phyloP scores from a whole-genome alignment of 37 sponge, comb jelly and placozoan species.

The Halichondria panicea region DNA sequence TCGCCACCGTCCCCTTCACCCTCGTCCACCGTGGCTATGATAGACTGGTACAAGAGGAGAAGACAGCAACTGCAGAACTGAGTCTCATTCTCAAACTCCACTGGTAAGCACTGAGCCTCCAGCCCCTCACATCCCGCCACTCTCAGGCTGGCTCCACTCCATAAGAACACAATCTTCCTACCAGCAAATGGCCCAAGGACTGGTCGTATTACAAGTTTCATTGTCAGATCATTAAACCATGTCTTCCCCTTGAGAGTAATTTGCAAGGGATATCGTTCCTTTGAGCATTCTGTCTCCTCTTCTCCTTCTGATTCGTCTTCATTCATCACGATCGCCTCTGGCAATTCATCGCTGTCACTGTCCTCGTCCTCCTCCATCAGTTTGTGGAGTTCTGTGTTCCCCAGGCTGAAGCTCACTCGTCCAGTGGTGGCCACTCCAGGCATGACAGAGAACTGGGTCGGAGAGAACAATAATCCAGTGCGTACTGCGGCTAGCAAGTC shows the following conservation, averaged over 20 bases:
- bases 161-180: conserved; percentile 7
- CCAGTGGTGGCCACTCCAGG: conserved; percentile 34
- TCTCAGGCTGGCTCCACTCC: conserved; percentile 9
- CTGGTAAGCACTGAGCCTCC: neutral
- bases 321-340: neutral
- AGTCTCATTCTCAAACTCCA: conserved; percentile 3
- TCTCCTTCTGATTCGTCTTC: neutral
- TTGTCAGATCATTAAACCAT: conserved; percentile 9
- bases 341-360: neutral
- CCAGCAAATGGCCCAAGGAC: conserved; percentile 30
- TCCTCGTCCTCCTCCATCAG: neutral
- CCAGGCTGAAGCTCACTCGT: conserved; percentile 14
- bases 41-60: conserved; percentile 14
- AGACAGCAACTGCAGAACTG: conserved; percentile 45
- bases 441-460: conserved; percentile 20
- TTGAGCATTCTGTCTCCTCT: neutral
- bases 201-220: conserved; percentile 18
- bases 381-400: conserved; percentile 5
- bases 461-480: conserved; percentile 16
- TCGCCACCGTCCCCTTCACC: conserved; percentile 9
- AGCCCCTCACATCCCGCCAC: conserved; percentile 28
- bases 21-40: neutral
- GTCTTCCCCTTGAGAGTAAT: neutral
- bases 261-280: conserved; percentile 5
- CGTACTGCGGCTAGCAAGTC: conserved; percentile 16